Evolutionary conservation across 2,113 vertebrate species (phyloP).

Genomic region (Pyxicephalus adspersus): DNA sequence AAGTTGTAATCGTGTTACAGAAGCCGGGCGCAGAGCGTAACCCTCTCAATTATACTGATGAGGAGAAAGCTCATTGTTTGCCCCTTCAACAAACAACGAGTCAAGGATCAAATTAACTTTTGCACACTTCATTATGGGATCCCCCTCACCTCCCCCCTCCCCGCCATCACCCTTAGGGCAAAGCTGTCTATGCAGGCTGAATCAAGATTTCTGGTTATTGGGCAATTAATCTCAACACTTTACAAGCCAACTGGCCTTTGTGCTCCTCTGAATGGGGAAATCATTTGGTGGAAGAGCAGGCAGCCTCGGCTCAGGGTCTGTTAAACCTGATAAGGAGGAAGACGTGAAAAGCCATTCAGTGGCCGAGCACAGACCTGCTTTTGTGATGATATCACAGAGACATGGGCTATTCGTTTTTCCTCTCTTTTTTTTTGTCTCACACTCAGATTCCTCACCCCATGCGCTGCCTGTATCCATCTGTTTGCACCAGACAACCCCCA

Average conservation of each 20-base stretch:
- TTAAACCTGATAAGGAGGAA: constrained; percentile 71
- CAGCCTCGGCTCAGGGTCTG: constrained; percentile 73
- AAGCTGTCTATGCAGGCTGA: constrained; percentile 52
- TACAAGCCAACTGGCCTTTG: constrained; percentile 65
- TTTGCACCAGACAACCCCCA: constrained; percentile 82
- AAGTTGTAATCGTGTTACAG: constrained; percentile 58
- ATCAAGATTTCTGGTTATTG: constrained; percentile 65
- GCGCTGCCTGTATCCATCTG: constrained; percentile 87
- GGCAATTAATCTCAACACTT: constrained; percentile 83
- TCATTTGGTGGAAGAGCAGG: constrained; percentile 59
- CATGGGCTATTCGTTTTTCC: constrained; percentile 39
- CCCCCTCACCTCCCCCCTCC: constrained; percentile 69
- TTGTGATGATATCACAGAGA: constrained; percentile 53
- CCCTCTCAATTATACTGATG: constrained; percentile 43
- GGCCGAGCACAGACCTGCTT: constrained; percentile 60
- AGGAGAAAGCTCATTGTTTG: constrained; percentile 61
- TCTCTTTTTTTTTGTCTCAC: constrained; percentile 44
- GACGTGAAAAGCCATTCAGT: constrained; percentile 73
- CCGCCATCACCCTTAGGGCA: constrained; percentile 75
- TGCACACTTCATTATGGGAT: constrained; percentile 86
- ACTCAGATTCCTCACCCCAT: constrained; percentile 71
- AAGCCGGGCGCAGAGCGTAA: constrained; percentile 20
- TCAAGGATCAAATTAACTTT: constrained; percentile 89
- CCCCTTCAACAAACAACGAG: constrained; percentile 74
- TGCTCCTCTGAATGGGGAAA: constrained; percentile 68